Evolutionary conservation across 2,113 vertebrate species (phyloP), one percentile per base, ranked within the genome.

Genomic region (Lathamus discolor): DNA sequence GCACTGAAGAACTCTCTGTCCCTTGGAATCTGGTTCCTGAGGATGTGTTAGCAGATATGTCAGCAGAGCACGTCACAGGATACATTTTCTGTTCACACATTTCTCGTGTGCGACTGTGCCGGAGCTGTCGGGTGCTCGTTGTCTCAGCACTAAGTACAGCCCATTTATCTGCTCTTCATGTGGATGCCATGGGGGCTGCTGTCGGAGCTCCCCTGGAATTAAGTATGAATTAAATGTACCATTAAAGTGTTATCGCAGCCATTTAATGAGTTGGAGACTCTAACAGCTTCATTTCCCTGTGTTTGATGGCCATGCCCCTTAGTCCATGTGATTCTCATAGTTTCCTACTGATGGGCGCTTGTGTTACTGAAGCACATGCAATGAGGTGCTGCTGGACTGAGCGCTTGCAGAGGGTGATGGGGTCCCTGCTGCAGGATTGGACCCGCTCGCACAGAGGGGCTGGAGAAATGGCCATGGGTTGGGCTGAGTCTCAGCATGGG

Each of bases 211-310:
- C 81, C 10, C 31, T 57, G 88, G 90, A 95, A 91, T 94, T 72
- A 55, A 83, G 88, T 33, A 63, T 88, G 93, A 94, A 95, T 96
- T 93, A 94, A 90, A 72, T 44, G 92, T 78, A 35, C 84, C 77
- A 68, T 97, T 97, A 89, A 93, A 94, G 91, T 70, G 93, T 78
- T 72, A 51, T 54, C 93, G 9, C 82, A 55, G 68, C 41, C 54
- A 3, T 62, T 92, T 86, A 86, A 93, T 77, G 83, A 82, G 87
- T 44, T 72, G 49, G 64, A 74, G 78, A 54, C 85, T 61, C 49
- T 51, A 81, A 86, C 57, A 44, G 83, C 75, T 94, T 88, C 33
- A 7, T 81, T 91, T 84, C 44, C 28, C 13, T 0, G 3, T 19
- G 28, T 39, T 22, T 70, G 93, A 33, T 37, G 77, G 79, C 64